Percentiles rank a stretch among this genome's conserved stretches.
These are phyloP conservation scores for Rhabdomys pumilio DNA, from an alignment of 2,797 vertebrate species.

Conservation along the genomic window DNA sequence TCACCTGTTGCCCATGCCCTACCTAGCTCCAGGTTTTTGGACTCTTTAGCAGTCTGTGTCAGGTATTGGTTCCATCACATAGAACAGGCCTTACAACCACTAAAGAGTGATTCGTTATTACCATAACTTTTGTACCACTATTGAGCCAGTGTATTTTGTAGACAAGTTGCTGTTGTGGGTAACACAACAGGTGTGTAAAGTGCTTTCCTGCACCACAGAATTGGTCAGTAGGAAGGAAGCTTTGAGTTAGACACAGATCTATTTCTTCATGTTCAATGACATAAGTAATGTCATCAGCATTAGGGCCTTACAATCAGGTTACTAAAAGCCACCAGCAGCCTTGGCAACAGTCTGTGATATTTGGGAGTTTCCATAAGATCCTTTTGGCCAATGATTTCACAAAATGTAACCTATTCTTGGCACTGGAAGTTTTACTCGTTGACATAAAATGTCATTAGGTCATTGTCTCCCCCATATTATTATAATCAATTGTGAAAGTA, in stretches of 20 bases:
- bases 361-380: too few species aligned
- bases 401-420: neutral
- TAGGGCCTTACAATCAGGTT: neutral
- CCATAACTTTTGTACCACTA: neutral
- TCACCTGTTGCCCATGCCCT: too few species aligned
- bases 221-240: too few species aligned
- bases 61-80: neutral
- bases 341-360: neutral
- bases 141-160: neutral
- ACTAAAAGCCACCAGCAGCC: neutral
- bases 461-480: neutral
- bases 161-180: neutral
- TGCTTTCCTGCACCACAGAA: neutral
- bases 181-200: neutral
- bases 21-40: too few species aligned
- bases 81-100: neutral
- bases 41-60: neutral
- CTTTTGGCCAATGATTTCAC: neutral
- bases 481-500: neutral
- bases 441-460: neutral
- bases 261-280: neutral
- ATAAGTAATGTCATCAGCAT: neutral
- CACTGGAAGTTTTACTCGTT: neutral
- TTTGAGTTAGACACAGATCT: neutral
- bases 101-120: neutral